Conservation (phyloP, 2,797 vertebrate species). For the Diglossa cyanea region DNA sequence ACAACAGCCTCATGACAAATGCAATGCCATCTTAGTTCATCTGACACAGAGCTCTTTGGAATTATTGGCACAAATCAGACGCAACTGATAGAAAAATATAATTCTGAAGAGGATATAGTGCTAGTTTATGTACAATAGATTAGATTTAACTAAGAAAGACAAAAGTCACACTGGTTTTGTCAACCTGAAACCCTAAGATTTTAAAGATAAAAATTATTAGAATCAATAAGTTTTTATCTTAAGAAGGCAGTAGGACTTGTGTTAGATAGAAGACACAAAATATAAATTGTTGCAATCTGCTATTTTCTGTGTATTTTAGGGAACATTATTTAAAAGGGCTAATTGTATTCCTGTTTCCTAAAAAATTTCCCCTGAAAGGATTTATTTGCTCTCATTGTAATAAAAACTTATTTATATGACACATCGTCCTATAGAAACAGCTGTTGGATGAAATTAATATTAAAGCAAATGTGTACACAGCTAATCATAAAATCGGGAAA, state of each 20-base stretch:
- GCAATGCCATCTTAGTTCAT: background rate
- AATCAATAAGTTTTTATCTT: background rate
- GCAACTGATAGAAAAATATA: background rate
- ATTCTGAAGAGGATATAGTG: background rate
- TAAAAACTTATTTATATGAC: background rate
- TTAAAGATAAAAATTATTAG: background rate
- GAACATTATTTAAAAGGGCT: background rate
- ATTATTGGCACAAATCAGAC: background rate
- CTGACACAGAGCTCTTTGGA: background rate
- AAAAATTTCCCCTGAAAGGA: background rate
- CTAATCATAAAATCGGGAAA: background rate
- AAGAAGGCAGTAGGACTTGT: background rate
- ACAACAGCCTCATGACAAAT: background rate
- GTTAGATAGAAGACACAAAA: background rate
- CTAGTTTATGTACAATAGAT: slow-evolving; percentile 20
- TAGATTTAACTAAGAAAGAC: background rate
- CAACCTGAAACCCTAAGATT: background rate
- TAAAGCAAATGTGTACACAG: background rate
- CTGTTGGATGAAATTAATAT: background rate
- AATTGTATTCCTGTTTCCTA: background rate
- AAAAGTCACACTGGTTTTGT: background rate
- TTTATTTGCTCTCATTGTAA: background rate
- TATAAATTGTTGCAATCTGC: background rate
- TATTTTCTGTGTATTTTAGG: background rate
- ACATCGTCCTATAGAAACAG: background rate